Evolutionary conservation across 53 echinoderm and acorn worm genomes (phyloP), one percentile per base, ranked within the genome.

Genomic region (Holothuria scabra): DNA sequence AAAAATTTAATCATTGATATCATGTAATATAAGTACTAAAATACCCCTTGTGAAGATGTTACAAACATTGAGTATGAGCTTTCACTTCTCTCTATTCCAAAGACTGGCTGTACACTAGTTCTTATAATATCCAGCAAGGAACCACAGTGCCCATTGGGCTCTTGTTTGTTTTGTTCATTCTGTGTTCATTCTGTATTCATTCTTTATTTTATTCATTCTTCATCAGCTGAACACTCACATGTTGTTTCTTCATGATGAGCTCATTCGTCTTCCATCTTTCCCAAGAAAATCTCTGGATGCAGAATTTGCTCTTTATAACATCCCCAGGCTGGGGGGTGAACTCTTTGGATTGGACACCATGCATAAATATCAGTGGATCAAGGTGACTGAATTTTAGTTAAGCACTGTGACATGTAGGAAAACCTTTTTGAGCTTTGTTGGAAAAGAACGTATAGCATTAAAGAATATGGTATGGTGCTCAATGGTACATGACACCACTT

Each of bases 201-300:
- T 10, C 7, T 28, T 5, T 38, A 16, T 22, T 38, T 71, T 35
- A 8, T 86, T 52, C 25, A 34, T 65, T 46, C 41, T 8, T 38
- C 58, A 48, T 19, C 71, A 99, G 99, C 90, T 95, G 89, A 89
- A 81, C 25, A 85, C 89, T 31, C 99, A 99, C 59, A 93, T 99
- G 44, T 84, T 90, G 19, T 99, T 99, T 68, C 92, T 99, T n/a
- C 99, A 99, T 80, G 94, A 92, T 80, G 99, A 99, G 76, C 55
- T 99, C 90, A 95, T 99, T 26, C 85, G 95, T 13, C 86, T 99
- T 6, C 99, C 99, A 1, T 99, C 99, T 25, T 99, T 99, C 89
- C 99, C 99, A 13, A 85, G 99, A 21, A 97, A 97, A 83, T 90
- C 97, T 19, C 58, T 97, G 18, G 97, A 97, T 92, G 97, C 97